Conservation (phyloP, 1,140 invertebrate species). For the Vanessa tameamea region DNA sequence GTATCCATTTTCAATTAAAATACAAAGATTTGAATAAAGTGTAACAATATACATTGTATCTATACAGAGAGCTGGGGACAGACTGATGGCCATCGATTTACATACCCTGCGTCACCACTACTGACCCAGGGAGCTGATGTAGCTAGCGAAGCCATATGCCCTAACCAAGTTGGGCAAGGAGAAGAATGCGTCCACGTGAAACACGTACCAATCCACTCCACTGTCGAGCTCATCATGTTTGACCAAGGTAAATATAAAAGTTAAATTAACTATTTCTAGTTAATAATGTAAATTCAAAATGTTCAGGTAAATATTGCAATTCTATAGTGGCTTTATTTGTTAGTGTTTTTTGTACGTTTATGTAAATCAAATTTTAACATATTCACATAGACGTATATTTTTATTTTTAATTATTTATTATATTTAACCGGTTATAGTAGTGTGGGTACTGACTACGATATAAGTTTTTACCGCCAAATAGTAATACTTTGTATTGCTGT, state of each 20-base stretch:
- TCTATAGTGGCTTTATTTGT: neutral
- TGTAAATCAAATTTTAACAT: neutral
- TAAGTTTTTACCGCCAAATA: too few relatives aligned
- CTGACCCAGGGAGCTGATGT: slow-evolving; percentile 83
- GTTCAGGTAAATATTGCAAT: slow-evolving; percentile 10
- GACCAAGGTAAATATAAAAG: slow-evolving; percentile 84
- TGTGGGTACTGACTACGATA: too few relatives aligned
- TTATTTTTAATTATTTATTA: neutral
- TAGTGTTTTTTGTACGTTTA: neutral
- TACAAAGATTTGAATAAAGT: neutral
- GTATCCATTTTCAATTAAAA: neutral
- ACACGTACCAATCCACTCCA: slow-evolving; percentile 82
- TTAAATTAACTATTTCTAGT: neutral
- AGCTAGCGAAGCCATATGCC: slow-evolving; percentile 79
- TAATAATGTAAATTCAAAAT: neutral
- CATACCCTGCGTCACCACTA: slow-evolving; percentile 85
- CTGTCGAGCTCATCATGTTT: slow-evolving; percentile 85
- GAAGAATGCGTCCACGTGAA: slow-evolving; percentile 85
- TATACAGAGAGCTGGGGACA: slow-evolving; percentile 72
- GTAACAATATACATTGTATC: slow-evolving; percentile 20
- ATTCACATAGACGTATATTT: too few relatives aligned
- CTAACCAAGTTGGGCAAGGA: slow-evolving; percentile 66
- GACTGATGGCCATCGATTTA: slow-evolving; percentile 85
- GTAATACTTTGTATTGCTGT: too few relatives aligned
- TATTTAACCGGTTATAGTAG: too few relatives aligned